phyloP scores from a whole-genome alignment of 1,140 invertebrate species.

The Caenorhabditis briggsae region DNA sequence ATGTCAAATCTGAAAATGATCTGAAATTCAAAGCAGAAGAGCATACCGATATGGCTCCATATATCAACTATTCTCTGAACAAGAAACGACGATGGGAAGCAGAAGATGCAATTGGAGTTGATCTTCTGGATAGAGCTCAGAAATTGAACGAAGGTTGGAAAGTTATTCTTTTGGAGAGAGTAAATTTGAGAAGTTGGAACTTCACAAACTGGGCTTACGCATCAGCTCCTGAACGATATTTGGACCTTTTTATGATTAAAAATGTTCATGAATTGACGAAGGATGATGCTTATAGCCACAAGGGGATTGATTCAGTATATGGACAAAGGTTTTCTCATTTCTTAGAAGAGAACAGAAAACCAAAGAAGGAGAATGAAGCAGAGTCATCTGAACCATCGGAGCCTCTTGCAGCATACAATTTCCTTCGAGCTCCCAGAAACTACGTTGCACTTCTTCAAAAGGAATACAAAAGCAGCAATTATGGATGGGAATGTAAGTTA shows the following conservation, averaged over 20 bases:
- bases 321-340: conserved; percentile 37
- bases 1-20: conserved; percentile 6
- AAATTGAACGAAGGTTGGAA: conserved; percentile 42
- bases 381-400: not conserved
- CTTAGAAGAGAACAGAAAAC: not conserved
- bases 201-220: not conserved
- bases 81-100: conserved; percentile 19
- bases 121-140: conserved; percentile 16
- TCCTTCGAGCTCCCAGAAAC: conserved; percentile 2
- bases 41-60: conserved; percentile 11
- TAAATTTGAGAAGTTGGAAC: conserved; percentile 25
- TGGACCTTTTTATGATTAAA: conserved; percentile 8
- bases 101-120: conserved; percentile 11
- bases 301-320: not conserved
- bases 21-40: conserved; percentile 12
- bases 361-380: not conserved
- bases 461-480: not conserved
- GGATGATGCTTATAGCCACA: not conserved
- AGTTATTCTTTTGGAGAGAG: conserved; percentile 18
- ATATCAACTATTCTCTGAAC: conserved; percentile 6
- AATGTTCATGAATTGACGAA: conserved; percentile 14
- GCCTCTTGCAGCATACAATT: conserved; percentile 1
- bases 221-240: not conserved
- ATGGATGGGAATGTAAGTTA: conserved; percentile 26
- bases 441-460: conserved; percentile 22